Evolutionary conservation across 2,113 vertebrate species (phyloP).

Genomic region (Eonycteris spelaea): DNA sequence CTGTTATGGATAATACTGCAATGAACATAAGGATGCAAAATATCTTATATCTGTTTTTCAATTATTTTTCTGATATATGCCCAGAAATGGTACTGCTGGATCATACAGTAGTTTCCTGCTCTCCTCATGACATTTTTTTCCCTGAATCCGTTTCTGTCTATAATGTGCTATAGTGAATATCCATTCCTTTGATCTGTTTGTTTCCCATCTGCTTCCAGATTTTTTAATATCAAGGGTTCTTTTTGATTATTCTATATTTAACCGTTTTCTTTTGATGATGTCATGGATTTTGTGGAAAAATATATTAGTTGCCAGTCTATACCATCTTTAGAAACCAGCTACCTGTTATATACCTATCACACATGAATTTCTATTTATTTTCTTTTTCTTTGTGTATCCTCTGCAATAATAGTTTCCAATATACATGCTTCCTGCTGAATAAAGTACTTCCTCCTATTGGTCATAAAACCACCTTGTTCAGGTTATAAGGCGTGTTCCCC

Average conservation of each 20-base stretch:
- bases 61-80: neutral
- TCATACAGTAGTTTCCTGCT: neutral
- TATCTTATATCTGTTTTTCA: neutral
- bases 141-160: neutral
- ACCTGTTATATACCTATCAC: neutral
- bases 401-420: neutral
- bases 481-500: neutral
- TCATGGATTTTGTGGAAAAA: neutral
- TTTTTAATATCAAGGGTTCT: no score
- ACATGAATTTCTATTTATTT: conserved; percentile 9
- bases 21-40: no score
- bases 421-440: neutral
- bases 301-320: neutral
- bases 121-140: neutral
- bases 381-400: neutral
- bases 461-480: conserved; percentile 9
- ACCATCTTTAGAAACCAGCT: neutral
- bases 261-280: no score
- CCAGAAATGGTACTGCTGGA: neutral
- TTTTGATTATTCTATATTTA: no score
- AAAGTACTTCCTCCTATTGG: neutral
- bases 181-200: neutral
- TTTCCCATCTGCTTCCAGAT: neutral
- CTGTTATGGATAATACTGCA: no score
- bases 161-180: neutral